phyloP scores from a whole-genome alignment of 2,888 invertebrate species.

The Elgonia sp. region DNA sequence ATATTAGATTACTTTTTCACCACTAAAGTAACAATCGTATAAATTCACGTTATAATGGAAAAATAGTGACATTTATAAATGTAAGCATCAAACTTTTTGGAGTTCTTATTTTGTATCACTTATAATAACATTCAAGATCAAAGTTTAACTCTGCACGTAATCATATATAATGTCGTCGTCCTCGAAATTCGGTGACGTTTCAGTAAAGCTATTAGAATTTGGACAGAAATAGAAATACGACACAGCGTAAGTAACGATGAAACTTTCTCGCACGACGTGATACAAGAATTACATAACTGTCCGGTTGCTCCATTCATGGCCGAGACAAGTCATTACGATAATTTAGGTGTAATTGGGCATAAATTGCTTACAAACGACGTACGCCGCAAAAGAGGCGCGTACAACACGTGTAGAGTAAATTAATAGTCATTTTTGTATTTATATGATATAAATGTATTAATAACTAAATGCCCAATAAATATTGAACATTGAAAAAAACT shows the following conservation, averaged over 20 bases:
- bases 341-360: constrained; percentile 82
- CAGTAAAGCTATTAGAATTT: constrained; percentile 65
- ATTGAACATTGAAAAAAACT: not conserved
- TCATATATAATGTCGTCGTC: constrained; percentile 61
- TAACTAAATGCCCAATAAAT: not conserved
- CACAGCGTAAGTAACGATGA: constrained; percentile 49
- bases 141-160: constrained; percentile 73
- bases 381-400: constrained; percentile 59
- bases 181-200: constrained; percentile 62
- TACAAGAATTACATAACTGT: constrained; percentile 80
- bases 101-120: constrained; percentile 44
- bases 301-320: constrained; percentile 79
- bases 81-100: constrained; percentile 32
- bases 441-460: constrained; percentile 22
- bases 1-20: too few relatives aligned
- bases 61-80: constrained; percentile 39
- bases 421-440: constrained; percentile 44
- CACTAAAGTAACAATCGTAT: constrained; percentile 11
- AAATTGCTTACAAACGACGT: constrained; percentile 77
- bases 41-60: constrained; percentile 15
- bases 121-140: constrained; percentile 46
- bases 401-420: constrained; percentile 60
- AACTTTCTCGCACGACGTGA: constrained; percentile 76
- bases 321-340: constrained; percentile 81
- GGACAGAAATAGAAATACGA: constrained; percentile 69